Conservation (phyloP, 2,888 invertebrate genomes). For the Schizaphis graminum region DNA sequence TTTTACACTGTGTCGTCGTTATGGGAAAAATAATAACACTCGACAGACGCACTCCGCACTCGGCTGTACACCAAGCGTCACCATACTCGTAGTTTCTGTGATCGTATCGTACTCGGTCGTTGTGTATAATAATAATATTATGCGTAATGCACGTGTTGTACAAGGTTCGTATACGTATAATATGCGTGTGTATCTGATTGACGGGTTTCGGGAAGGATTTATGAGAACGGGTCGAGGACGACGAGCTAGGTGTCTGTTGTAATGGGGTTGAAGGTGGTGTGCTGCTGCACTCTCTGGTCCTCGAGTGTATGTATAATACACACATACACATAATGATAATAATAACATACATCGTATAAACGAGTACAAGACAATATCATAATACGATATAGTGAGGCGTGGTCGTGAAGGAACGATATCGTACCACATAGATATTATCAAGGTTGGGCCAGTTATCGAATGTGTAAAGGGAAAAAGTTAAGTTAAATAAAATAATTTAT, state of each 20-base stretch:
- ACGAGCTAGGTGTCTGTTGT: constrained; percentile 58
- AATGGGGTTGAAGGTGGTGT: constrained; percentile 56
- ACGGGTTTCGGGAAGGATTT: constrained; percentile 57
- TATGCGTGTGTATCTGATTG: constrained; percentile 59
- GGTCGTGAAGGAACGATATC: neutral
- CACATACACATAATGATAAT: neutral
- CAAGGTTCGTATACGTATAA: neutral
- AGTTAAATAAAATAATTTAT: neutral
- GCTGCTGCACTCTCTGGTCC: neutral
- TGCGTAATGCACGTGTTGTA: neutral
- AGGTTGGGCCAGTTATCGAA: neutral
- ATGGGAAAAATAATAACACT: constrained; percentile 53
- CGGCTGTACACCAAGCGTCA: neutral
- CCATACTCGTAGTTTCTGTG: neutral
- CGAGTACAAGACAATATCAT: neutral
- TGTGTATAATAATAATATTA: neutral
- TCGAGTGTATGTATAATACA: neutral
- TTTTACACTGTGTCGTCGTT: constrained; percentile 39
- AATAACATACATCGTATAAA: neutral
- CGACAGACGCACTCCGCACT: constrained; percentile 35
- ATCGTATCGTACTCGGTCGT: constrained; percentile 6
- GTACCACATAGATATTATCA: neutral
- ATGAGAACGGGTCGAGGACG: constrained; percentile 49
- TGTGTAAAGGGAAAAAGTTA: neutral
- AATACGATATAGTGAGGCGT: neutral